phyloP scores from a whole-genome alignment of 64 coral and sea anemone genomes.

The Porites australiensis region DNA sequence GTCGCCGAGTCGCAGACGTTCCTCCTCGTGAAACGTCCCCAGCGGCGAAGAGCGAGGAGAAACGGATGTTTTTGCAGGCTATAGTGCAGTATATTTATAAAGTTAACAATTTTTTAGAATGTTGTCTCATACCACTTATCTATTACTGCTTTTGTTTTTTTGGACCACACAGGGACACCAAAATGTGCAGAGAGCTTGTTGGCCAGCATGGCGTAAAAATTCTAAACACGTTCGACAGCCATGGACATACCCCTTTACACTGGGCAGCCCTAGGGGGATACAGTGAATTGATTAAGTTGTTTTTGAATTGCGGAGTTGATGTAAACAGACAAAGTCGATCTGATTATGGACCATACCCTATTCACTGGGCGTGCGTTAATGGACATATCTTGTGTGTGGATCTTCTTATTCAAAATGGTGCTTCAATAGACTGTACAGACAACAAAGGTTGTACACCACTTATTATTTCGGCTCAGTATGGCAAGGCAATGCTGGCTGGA shows the following conservation, averaged over 20 bases:
- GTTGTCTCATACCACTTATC: too few relatives aligned
- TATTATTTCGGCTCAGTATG: conserved; percentile 95
- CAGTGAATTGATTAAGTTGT: conserved; percentile 84
- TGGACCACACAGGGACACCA: conserved; percentile 64
- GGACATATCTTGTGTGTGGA: conserved; percentile 93
- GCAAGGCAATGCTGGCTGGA: conserved; percentile 86
- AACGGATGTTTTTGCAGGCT: too few relatives aligned
- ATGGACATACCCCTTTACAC: conserved; percentile 89
- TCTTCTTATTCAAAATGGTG: conserved; percentile 95
- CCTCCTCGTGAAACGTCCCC: too few relatives aligned
- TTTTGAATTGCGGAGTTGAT: conserved; percentile 90
- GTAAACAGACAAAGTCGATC: conserved; percentile 91
- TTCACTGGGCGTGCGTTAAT: conserved; percentile 97
- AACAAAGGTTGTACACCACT: conserved; percentile 95
- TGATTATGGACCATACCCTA: conserved; percentile 92
- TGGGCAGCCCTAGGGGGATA: conserved; percentile 92
- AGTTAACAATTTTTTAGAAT: too few relatives aligned
- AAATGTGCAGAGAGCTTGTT: conserved; percentile 74
- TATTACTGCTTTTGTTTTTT: background rate
- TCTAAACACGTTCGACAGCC: conserved; percentile 75
- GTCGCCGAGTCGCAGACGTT: too few relatives aligned
- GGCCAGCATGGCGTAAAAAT: conserved; percentile 81
- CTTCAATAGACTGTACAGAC: conserved; percentile 77
- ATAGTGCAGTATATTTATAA: too few relatives aligned
- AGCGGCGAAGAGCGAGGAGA: too few relatives aligned